A percentile compares a stretch with the other conserved stretches of the same genome.
These are phyloP conservation scores for Spinus pinus DNA, from an alignment of 2,797 vertebrate genomes.

Conservation along the genomic window DNA sequence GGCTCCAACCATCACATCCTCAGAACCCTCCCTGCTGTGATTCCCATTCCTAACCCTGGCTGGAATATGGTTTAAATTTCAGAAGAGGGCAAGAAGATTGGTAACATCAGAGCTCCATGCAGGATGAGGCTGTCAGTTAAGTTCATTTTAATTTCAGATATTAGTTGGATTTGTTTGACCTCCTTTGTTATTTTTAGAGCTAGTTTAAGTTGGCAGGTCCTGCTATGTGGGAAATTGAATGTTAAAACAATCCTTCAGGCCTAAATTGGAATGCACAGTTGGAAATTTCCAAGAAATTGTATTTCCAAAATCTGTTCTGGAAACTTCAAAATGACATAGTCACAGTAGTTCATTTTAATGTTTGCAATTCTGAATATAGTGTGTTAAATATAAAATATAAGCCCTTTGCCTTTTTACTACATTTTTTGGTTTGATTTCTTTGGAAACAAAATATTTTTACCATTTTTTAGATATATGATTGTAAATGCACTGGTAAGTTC, in stretches of 20 bases:
- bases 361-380: background rate
- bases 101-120: background rate
- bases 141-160: background rate
- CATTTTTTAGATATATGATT: background rate
- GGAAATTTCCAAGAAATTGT: constrained; percentile 41
- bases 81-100: background rate
- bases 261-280: background rate
- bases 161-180: background rate
- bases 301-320: constrained; percentile 30
- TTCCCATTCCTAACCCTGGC: background rate
- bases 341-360: background rate
- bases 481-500: background rate
- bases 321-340: background rate
- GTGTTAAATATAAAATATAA: background rate
- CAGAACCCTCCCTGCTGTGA: background rate
- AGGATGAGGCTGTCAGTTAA: background rate
- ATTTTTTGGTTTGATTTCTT: background rate
- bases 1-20: background rate
- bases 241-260: background rate
- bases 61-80: background rate
- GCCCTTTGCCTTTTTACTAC: background rate
- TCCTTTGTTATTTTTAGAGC: constrained; percentile 34
- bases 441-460: background rate
- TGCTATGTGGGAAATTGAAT: constrained; percentile 5
- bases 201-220: constrained; percentile 15